Evolutionary conservation across 2,888 invertebrate genomes (phyloP).

Genomic region (Noctua janthina): DNA sequence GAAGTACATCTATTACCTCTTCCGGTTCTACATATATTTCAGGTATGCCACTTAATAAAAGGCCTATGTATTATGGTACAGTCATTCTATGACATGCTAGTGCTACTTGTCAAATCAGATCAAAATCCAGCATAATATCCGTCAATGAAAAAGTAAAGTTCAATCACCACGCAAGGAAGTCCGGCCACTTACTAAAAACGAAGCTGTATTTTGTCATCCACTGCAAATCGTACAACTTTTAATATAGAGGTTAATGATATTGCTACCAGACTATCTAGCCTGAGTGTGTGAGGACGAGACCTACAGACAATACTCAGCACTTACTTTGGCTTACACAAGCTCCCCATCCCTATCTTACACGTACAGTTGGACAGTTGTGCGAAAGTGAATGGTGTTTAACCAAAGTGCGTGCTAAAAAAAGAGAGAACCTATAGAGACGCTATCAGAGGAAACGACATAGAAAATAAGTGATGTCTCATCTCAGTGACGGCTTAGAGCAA

Average conservation of each 20-base stretch:
- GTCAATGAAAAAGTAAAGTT: background rate
- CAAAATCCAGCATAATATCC: background rate
- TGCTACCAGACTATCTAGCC: background rate
- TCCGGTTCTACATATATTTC: no score
- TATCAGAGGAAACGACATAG: background rate
- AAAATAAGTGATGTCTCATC: background rate
- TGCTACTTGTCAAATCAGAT: background rate
- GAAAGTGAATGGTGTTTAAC: background rate
- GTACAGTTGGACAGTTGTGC: background rate
- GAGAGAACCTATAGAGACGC: background rate
- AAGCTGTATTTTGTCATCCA: conserved; percentile 38
- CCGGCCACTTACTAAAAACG: conserved; percentile 18
- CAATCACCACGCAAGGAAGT: background rate
- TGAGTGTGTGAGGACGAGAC: background rate
- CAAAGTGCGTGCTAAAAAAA: background rate
- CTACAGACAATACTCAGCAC: background rate
- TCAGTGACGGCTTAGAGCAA: background rate
- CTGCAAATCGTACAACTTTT: conserved; percentile 36
- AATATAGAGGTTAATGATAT: background rate
- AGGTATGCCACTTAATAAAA: background rate
- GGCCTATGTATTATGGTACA: background rate
- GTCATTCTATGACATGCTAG: background rate
- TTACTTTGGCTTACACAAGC: background rate
- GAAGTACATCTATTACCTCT: conserved; percentile 15
- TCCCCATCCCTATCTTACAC: background rate